Evolutionary conservation across 2,797 vertebrate genomes (phyloP).

Genomic region (Manis pentadactyla): DNA sequence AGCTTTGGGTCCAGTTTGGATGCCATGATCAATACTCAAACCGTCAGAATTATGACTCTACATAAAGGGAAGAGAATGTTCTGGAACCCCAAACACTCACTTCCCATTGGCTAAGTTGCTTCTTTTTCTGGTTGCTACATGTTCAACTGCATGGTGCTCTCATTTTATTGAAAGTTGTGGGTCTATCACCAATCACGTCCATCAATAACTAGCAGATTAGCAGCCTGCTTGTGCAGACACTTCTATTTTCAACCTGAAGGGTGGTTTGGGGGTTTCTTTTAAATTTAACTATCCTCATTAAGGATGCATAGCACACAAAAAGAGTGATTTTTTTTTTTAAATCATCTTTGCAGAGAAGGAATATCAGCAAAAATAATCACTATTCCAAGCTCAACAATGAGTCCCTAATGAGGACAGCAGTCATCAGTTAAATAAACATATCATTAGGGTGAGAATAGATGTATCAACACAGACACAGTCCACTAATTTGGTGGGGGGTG

Average conservation of each 20-base stretch:
- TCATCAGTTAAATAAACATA: constrained; percentile 78
- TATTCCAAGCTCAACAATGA: constrained; percentile 75
- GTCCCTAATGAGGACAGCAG: constrained; percentile 78
- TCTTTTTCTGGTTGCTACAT: neutral
- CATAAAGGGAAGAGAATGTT: neutral
- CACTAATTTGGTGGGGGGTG: constrained; percentile 61
- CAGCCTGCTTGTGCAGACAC: constrained; percentile 47
- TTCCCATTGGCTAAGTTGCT: neutral
- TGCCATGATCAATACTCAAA: neutral
- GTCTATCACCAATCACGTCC: neutral
- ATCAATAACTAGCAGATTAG: constrained; percentile 64
- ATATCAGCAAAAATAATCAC: constrained; percentile 82
- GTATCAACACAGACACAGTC: constrained; percentile 71
- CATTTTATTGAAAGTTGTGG: neutral
- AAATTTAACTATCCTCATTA: constrained; percentile 78
- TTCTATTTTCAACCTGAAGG: constrained; percentile 76
- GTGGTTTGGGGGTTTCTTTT: constrained; percentile 72
- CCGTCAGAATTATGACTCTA: neutral
- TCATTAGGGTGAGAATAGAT: constrained; percentile 66
- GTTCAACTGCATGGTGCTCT: neutral
- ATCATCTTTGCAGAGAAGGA: constrained; percentile 78
- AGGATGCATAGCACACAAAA: constrained; percentile 77
- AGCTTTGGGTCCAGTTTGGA: neutral
- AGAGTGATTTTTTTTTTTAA: constrained; percentile 43
- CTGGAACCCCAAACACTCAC: neutral